Evolutionary conservation across 2,888 invertebrate genomes (phyloP).

Genomic region (Hemistola chrysoprasaria): DNA sequence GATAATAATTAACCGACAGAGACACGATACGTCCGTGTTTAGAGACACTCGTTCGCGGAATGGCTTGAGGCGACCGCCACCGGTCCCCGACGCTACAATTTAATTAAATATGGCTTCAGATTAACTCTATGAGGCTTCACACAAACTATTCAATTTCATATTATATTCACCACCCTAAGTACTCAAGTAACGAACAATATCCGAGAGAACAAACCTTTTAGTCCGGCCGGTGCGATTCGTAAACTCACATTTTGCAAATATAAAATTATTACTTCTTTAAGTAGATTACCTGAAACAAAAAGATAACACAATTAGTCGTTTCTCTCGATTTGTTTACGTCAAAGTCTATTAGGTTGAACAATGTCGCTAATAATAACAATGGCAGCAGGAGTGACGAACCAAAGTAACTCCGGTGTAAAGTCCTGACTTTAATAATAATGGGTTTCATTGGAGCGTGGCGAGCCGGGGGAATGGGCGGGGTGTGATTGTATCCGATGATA

Average conservation of each 20-base stretch:
- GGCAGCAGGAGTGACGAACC: slow-evolving; percentile 74
- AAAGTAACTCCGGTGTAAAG: slow-evolving; percentile 72
- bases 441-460: slow-evolving; percentile 62
- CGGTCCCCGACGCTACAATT: slow-evolving; percentile 69
- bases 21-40: slow-evolving; percentile 50
- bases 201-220: slow-evolving; percentile 29
- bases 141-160: slow-evolving; percentile 74
- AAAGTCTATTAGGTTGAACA: slow-evolving; percentile 68
- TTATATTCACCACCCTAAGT: slow-evolving; percentile 60
- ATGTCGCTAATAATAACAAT: slow-evolving; percentile 75
- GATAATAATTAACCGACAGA: slow-evolving; percentile 21
- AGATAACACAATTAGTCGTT: slow-evolving; percentile 63
- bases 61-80: slow-evolving; percentile 57
- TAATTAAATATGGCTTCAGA: slow-evolving; percentile 82
- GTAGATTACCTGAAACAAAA: slow-evolving; percentile 75
- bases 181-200: slow-evolving; percentile 31
- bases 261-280: slow-evolving; percentile 37
- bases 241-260: slow-evolving; percentile 31
- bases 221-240: slow-evolving; percentile 11
- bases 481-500: slow-evolving; percentile 80
- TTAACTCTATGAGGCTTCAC: slow-evolving; percentile 74
- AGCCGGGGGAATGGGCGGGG: slow-evolving; percentile 42
- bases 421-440: slow-evolving; percentile 79
- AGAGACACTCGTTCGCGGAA: slow-evolving; percentile 54
- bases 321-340: slow-evolving; percentile 64